Conservation (phyloP, 1,140 invertebrate species). For the Gryon sp. region DNA sequence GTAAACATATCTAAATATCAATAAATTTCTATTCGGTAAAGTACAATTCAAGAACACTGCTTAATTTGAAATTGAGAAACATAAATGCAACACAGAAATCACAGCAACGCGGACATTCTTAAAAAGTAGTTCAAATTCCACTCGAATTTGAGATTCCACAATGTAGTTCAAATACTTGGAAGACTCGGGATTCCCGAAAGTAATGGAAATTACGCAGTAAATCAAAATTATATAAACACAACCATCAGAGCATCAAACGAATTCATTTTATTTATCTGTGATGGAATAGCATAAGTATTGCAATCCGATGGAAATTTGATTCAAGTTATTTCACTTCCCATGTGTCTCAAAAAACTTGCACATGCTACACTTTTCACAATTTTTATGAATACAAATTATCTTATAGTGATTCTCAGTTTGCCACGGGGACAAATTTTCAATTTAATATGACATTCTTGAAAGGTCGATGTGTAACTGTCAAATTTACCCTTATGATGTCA, state of each 20-base stretch:
- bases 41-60: conserved; percentile 22
- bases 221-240: conserved; percentile 34
- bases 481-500: too few species aligned
- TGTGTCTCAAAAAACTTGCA: too few species aligned
- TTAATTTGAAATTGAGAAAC: conserved; percentile 42
- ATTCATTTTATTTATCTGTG: neutral
- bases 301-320: too few species aligned
- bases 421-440: too few species aligned
- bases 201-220: conserved; percentile 40
- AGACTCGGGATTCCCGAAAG: conserved; percentile 38
- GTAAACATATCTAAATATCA: neutral
- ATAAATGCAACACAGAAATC: conserved; percentile 38
- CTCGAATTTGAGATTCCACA: conserved; percentile 38
- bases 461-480: too few species aligned
- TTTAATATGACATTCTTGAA: too few species aligned
- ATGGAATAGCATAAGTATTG: conserved; percentile 2
- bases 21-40: conserved; percentile 13
- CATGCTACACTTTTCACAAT: too few species aligned
- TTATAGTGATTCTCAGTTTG: too few species aligned
- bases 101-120: conserved; percentile 30
- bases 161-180: conserved; percentile 50
- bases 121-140: conserved; percentile 52
- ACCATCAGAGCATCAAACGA: neutral
- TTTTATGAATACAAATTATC: too few species aligned
- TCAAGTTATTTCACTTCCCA: too few species aligned